Evolutionary conservation across 2,888 invertebrate species (phyloP), one percentile per base, ranked within the genome.

Genomic region (Sphaeridia pumilis): DNA sequence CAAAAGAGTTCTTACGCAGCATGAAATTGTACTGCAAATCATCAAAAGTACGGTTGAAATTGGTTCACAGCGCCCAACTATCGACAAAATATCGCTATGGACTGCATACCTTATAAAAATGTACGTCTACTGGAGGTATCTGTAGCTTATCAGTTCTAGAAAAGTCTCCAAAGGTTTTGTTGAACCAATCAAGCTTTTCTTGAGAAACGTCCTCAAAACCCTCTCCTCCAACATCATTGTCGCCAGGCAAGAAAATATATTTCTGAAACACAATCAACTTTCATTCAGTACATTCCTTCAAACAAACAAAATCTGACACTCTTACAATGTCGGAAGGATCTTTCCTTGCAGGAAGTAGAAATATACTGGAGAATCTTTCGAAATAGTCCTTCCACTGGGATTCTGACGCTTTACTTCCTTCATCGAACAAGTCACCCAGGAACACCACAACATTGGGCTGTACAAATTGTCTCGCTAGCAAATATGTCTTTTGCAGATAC

Each of bases 141-240:
- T 59, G 57, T 1, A 58, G 48, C 35, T 83, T 74, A 1, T 81
- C 72, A 10, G 52, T 46, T 31, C 68, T 67, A 60, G 80, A 76
- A 2, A 82, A 77, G 65, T 84, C 83, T 28, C 77, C 76, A 69
- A 89, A 90, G 59, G 82, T 78, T 61, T 78, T 75, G 54, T 82
- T 78, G 69, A 88, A 92, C 66, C 84, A 78, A 17, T 74, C 70
- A 4, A 84, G 69, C 72, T 87, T 87, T n/a, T 77, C 70, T 43
- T 73, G 71, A 22, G 78, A 79, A 38, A 87, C 78, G 35, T 78
- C 76, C 66, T 84, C 82, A 56, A 78, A 67, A 47, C 73, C 82
- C 72, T 97, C 95, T 14, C 97, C 95, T 5, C 95, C 97, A 54
- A 97, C 88, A 69, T 97, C 97, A 72, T 97, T 97, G 70, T 97